These are phyloP conservation scores for Oxyscelio sp. DNA, from an alignment of 2,888 invertebrate species.

Conservation along the genomic window DNA sequence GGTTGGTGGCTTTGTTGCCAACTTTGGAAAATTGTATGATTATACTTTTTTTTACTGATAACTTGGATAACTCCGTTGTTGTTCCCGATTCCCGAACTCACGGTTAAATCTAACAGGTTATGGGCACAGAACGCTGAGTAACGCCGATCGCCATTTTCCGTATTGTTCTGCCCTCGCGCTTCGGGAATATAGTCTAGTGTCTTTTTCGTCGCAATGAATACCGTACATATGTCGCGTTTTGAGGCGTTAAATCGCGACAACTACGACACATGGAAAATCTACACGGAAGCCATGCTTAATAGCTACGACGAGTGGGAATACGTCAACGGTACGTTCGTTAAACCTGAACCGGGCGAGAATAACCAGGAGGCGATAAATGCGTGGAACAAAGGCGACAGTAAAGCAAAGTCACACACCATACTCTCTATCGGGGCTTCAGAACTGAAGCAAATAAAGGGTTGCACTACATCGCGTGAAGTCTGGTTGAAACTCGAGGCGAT, in stretches of 20 bases:
- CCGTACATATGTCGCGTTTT: neutral
- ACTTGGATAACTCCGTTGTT: too few relatives aligned
- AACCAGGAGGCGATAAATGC: neutral
- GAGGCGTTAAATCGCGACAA: conserved; percentile 17
- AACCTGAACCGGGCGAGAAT: neutral
- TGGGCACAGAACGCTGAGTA: too few relatives aligned
- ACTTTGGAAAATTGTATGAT: too few relatives aligned
- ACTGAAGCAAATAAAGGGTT: conserved; percentile 21
- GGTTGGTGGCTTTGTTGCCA: too few relatives aligned
- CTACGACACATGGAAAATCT: conserved; percentile 31
- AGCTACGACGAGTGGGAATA: conserved; percentile 21
- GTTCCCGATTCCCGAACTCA: too few relatives aligned
- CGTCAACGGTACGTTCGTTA: neutral
- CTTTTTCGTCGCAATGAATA: too few relatives aligned
- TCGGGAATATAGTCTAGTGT: too few relatives aligned
- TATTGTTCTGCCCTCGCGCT: too few relatives aligned
- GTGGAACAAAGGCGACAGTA: conserved; percentile 6
- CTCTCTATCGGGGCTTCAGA: neutral
- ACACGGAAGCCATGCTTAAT: conserved; percentile 16
- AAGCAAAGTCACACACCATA: neutral
- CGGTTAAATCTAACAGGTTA: too few relatives aligned
- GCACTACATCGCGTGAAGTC: conserved; percentile 6
- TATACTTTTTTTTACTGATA: too few relatives aligned
- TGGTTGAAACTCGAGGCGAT: neutral
- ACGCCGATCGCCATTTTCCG: too few relatives aligned